A percentile compares a stretch with the other conserved stretches of the same genome.
Conservation (phyloP, 2,888 invertebrate genomes). For the Oasisia sp. region DNA sequence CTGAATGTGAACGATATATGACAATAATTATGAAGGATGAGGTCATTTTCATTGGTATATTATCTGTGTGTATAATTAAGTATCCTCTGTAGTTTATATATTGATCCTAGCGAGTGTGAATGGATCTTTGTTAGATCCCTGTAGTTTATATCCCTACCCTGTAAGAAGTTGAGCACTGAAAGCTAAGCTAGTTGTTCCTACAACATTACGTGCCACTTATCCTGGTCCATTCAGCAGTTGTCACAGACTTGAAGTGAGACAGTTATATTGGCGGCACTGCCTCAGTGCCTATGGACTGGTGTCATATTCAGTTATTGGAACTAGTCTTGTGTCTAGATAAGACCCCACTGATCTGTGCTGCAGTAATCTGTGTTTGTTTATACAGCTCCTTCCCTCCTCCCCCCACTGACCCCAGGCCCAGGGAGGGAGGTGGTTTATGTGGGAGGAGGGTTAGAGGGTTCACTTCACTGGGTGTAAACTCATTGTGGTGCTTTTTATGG, state of each 20-base stretch:
- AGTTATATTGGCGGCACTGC: neutral
- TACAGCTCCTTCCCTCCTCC: neutral
- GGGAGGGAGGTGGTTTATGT: neutral
- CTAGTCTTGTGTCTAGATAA: neutral
- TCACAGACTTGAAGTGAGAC: neutral
- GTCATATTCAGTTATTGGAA: neutral
- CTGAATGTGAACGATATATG: neutral
- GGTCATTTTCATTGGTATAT: neutral
- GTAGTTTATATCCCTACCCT: too few species aligned
- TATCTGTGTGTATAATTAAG: too few species aligned
- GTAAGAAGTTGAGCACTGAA: neutral
- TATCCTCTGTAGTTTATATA: too few species aligned
- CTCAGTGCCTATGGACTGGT: neutral
- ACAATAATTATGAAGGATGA: neutral
- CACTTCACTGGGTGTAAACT: neutral
- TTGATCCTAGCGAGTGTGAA: neutral
- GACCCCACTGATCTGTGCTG: neutral
- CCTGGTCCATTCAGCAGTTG: neutral
- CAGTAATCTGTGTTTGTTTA: slow-evolving; percentile 3
- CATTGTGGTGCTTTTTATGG: neutral
- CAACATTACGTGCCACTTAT: neutral
- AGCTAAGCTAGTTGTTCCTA: neutral
- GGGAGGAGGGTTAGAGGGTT: neutral
- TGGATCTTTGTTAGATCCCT: neutral
- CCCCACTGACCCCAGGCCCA: neutral